Conservation (phyloP, 2,797 vertebrate genomes). For the Melanotaenia nigrans region DNA sequence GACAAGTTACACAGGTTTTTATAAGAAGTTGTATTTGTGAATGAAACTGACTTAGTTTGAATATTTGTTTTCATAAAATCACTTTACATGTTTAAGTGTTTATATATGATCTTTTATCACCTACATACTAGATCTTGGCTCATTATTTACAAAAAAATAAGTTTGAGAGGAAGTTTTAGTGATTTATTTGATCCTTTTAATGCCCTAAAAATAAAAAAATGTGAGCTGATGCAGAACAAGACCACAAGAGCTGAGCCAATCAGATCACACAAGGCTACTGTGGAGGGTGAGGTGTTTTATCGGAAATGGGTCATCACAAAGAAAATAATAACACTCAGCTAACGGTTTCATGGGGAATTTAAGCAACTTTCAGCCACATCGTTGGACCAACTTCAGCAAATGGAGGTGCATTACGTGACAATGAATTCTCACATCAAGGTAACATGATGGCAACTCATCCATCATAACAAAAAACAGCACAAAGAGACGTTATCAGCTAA, state of each 20-base stretch:
- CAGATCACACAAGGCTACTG: neutral
- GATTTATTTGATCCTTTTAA: neutral
- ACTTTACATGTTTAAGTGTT: neutral
- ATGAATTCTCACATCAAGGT: neutral
- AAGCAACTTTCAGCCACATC: neutral
- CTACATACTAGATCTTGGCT: neutral
- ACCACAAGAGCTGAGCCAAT: neutral
- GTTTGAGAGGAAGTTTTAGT: neutral
- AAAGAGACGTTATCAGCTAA: neutral
- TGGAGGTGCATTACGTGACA: no score
- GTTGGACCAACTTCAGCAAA: neutral
- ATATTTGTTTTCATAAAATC: neutral
- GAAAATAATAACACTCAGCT: neutral
- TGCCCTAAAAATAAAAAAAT: neutral
- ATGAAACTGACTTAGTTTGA: neutral
- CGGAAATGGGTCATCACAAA: neutral
- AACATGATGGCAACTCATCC: neutral
- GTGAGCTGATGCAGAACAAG: neutral
- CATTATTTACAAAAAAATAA: neutral
- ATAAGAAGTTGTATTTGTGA: neutral
- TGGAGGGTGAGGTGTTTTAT: neutral
- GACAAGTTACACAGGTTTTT: neutral
- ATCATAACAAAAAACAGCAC: conserved; percentile 2
- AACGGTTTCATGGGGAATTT: no score
- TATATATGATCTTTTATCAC: neutral